phyloP scores from a whole-genome alignment of 2,888 invertebrate species.

The Polyploca ridens region DNA sequence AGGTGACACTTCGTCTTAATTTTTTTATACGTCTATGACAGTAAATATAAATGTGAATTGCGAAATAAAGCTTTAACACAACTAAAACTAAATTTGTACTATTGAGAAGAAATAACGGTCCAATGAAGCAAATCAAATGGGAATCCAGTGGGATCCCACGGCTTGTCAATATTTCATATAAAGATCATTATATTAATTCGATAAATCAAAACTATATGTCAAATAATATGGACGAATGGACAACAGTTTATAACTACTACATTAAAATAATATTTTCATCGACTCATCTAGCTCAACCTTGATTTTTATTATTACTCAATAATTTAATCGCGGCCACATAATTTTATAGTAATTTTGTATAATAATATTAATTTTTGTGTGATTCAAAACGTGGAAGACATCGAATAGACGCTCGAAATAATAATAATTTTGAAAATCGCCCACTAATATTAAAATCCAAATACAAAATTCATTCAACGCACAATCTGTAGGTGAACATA shows the following conservation, averaged over 20 bases:
- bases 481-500: not conserved
- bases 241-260: constrained; percentile 4
- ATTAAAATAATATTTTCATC: not conserved
- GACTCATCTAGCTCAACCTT: not conserved
- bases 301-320: too few relatives aligned
- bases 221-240: constrained; percentile 12
- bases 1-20: too few relatives aligned
- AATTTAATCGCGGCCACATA: not conserved
- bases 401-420: constrained; percentile 42
- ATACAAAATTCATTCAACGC: not conserved
- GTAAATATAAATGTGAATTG: constrained; percentile 48
- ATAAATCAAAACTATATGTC: constrained; percentile 7
- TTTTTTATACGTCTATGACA: too few relatives aligned
- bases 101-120: constrained; percentile 63
- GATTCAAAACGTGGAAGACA: constrained; percentile 55
- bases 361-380: constrained; percentile 23
- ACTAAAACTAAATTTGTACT: constrained; percentile 78
- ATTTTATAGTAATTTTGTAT: constrained; percentile 7
- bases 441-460: not conserved
- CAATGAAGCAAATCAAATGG: constrained; percentile 49
- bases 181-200: constrained; percentile 7
- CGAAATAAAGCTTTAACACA: constrained; percentile 65
- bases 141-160: constrained; percentile 17
- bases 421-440: not conserved
- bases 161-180: not conserved